Evolutionary conservation across 2,797 vertebrate genomes (phyloP).

Genomic region (Myotis pilosus): DNA sequence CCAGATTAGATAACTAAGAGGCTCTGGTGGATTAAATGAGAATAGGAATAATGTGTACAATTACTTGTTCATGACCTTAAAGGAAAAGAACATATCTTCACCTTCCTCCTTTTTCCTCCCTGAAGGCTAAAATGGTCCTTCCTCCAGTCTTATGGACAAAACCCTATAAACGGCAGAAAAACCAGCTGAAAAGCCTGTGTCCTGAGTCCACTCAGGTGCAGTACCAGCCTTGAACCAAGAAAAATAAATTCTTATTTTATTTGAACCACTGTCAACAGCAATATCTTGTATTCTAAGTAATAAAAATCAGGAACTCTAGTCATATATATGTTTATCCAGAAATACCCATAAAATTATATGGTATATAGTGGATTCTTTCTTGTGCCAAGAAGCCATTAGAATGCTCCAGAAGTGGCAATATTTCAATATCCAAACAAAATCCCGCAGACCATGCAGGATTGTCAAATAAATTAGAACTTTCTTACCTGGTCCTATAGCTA

Average conservation of each 20-base stretch:
- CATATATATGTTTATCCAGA: neutral
- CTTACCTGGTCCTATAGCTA: neutral
- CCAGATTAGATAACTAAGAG: constrained; percentile 8
- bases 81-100: neutral
- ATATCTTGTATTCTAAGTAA: neutral
- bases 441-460: neutral
- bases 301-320: constrained; percentile 3
- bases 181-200: neutral
- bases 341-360: neutral
- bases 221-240: neutral
- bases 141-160: neutral
- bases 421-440: constrained; percentile 7
- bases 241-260: neutral
- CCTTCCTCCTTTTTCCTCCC: neutral
- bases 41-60: neutral
- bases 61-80: neutral
- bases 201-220: neutral
- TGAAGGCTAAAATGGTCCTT: neutral
- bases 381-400: neutral
- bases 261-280: neutral
- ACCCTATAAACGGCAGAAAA: neutral
- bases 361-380: neutral
- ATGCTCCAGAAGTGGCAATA: neutral
- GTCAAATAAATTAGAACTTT: neutral
- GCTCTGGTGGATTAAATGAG: neutral